phyloP scores from a whole-genome alignment of 2,797 vertebrate species.

The Heterohyrax brucei region DNA sequence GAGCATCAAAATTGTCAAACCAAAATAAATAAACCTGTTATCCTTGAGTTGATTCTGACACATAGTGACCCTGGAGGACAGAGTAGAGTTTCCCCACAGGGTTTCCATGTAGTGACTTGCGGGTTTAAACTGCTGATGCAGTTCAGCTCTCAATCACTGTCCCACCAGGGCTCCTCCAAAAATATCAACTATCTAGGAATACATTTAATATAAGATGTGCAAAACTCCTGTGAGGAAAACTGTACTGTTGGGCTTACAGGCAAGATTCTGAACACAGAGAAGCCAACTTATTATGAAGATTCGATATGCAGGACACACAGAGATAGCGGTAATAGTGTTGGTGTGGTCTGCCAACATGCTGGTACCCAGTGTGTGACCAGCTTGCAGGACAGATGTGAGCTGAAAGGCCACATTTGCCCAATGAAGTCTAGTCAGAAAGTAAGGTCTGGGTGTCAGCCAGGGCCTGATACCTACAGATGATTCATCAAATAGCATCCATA shows the following conservation, averaged over 20 bases:
- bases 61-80: too few species aligned
- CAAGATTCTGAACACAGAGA: constrained; percentile 35
- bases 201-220: constrained; percentile 28
- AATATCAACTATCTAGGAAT: constrained; percentile 33
- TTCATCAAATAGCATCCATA: constrained; percentile 64
- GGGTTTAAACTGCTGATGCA: too few species aligned
- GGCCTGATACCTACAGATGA: constrained; percentile 60
- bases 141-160: too few species aligned
- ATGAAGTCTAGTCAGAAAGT: constrained; percentile 69
- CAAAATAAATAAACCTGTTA: too few species aligned
- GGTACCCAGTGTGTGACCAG: constrained; percentile 61
- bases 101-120: too few species aligned
- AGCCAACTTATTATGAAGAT: constrained; percentile 69
- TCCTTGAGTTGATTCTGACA: too few species aligned
- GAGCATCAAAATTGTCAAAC: constrained; percentile 18
- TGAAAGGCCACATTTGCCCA: constrained; percentile 78
- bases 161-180: not conserved
- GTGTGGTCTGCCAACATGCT: constrained; percentile 55
- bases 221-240: constrained; percentile 1
- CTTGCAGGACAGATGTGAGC: constrained; percentile 80
- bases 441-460: constrained; percentile 66
- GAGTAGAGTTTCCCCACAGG: too few species aligned
- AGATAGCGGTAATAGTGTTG: constrained; percentile 30
- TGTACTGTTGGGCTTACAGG: not conserved
- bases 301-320: constrained; percentile 59